Evolutionary conservation across 1,140 invertebrate species (phyloP).

Genomic region (Littorina saxatilis): DNA sequence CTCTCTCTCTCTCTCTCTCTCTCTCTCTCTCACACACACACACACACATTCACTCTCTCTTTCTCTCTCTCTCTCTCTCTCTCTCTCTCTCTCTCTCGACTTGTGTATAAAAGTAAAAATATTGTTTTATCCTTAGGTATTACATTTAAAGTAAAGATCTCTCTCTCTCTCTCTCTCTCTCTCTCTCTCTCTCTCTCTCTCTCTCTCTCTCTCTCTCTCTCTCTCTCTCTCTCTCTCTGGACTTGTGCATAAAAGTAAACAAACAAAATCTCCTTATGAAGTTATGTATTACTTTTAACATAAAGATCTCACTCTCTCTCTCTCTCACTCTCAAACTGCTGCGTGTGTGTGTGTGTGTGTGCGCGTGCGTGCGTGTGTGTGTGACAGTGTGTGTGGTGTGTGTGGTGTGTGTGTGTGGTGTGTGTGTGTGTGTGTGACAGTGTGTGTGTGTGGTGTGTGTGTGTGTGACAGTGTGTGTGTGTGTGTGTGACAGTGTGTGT

Average conservation of each 20-base stretch:
- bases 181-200: neutral
- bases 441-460: no score
- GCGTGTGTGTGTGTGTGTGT: no score
- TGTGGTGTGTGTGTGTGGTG: constrained; percentile 16
- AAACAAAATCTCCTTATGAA: neutral
- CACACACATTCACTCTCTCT: neutral
- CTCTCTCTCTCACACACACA: neutral
- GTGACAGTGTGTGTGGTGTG: neutral
- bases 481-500: constrained; percentile 3
- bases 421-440: neutral
- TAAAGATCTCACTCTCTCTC: no score
- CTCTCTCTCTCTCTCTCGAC: no score
- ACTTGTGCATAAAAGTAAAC: neutral
- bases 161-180: no score
- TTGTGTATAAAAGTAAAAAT: neutral
- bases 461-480: neutral
- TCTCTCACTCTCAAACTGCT: no score
- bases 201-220: neutral
- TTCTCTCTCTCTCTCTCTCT: neutral
- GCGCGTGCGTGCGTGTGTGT: no score
- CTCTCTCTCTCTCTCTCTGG: no score
- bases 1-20: neutral
- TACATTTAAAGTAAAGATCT: no score
- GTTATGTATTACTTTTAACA: neutral
- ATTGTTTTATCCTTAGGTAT: neutral